Evolutionary conservation across 2,113 vertebrate species (phyloP).

Genomic region (Rissa tridactyla): DNA sequence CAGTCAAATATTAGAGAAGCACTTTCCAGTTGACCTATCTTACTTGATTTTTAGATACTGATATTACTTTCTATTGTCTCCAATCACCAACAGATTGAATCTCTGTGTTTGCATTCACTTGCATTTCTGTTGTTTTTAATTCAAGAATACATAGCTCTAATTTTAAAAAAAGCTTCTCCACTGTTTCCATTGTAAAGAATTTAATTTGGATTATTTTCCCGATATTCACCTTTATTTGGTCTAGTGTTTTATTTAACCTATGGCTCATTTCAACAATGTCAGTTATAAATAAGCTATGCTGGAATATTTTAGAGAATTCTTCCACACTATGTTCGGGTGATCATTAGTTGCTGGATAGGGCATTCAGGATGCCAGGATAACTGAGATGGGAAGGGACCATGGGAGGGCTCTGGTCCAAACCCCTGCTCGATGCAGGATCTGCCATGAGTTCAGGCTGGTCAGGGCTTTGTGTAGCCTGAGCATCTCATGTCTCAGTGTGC

Average conservation of each 20-base stretch:
- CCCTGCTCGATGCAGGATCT: background rate
- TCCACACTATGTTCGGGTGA: accelerated
- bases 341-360: background rate
- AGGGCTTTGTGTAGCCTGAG: background rate
- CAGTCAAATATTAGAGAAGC: background rate
- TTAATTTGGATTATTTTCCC: background rate
- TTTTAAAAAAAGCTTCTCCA: background rate
- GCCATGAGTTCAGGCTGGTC: background rate
- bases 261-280: background rate
- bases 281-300: background rate
- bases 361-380: background rate
- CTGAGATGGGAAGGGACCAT: background rate
- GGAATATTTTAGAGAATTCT: background rate
- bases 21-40: background rate
- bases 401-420: background rate
- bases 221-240: background rate
- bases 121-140: background rate
- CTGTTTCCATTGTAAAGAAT: background rate
- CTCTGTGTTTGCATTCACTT: background rate
- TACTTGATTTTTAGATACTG: background rate
- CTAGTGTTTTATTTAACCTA: background rate
- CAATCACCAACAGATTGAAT: background rate
- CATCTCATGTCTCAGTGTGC: background rate
- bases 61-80: background rate
- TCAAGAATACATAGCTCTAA: background rate